Conservation (phyloP, 2,888 invertebrate species). For the Odontocerum albicorne region DNA sequence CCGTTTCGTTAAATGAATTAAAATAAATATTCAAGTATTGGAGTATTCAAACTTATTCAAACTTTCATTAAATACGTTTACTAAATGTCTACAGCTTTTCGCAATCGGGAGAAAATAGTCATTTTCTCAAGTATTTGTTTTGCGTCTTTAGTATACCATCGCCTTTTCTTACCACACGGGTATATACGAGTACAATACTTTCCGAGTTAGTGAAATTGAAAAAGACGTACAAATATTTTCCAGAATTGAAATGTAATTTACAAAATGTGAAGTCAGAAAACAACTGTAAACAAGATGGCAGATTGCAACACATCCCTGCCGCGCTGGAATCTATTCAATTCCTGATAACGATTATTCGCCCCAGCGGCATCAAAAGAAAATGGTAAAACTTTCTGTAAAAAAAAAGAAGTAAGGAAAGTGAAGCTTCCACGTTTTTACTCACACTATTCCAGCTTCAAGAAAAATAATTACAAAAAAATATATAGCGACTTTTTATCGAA, state of each 20-base stretch:
- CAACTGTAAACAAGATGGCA: neutral
- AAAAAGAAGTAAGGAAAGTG: neutral
- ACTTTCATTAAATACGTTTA: no score
- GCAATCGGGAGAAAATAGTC: neutral
- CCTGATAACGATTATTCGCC: neutral
- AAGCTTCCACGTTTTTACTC: neutral
- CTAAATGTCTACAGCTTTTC: no score
- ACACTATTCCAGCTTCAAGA: neutral
- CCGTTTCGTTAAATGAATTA: no score
- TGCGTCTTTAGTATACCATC: neutral
- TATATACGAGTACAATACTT: no score
- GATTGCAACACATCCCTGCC: neutral
- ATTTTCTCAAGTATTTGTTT: neutral
- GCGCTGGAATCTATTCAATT: neutral
- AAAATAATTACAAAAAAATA: neutral
- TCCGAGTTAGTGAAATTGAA: no score
- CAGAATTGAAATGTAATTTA: no score
- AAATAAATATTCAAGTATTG: no score
- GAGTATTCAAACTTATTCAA: no score
- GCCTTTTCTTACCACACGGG: neutral
- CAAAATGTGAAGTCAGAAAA: no score
- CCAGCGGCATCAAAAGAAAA: neutral
- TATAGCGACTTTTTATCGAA: no score
- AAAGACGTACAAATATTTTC: no score
- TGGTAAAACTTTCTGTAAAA: neutral